A percentile compares a stretch with the other conserved stretches of the same genome.
These are phyloP conservation scores for Brenthis hecate DNA, from an alignment of 2,888 invertebrate species.

Conservation along the genomic window DNA sequence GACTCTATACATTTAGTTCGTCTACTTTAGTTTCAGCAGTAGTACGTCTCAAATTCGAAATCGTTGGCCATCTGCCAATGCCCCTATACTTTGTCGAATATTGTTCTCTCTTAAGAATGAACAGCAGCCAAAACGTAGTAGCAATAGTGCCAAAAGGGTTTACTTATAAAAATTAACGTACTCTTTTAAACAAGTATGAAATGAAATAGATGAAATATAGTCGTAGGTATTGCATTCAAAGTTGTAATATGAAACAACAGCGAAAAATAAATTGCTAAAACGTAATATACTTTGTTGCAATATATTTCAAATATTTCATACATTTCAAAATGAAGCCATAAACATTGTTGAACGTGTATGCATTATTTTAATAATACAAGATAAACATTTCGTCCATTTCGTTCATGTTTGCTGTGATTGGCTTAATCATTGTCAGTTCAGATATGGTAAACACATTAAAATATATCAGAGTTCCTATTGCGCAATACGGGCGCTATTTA, in stretches of 20 bases:
- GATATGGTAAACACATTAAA: no score
- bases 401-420: no score
- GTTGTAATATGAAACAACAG: slow-evolving; percentile 9
- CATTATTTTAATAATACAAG: no score
- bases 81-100: slow-evolving; percentile 49
- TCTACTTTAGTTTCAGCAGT: slow-evolving; percentile 37
- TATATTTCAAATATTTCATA: slow-evolving; percentile 6
- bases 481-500: no score
- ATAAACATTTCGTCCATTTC: no score
- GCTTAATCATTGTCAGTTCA: no score
- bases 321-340: background rate
- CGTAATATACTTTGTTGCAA: background rate
- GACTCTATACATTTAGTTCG: background rate
- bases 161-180: slow-evolving; percentile 37
- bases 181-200: background rate
- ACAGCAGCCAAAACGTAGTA: slow-evolving; percentile 45
- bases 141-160: slow-evolving; percentile 50
- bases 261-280: slow-evolving; percentile 16
- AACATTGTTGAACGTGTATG: background rate
- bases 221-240: background rate
- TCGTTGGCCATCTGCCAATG: slow-evolving; percentile 54
- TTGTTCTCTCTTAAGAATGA: slow-evolving; percentile 46
- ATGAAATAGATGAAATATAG: slow-evolving; percentile 15
- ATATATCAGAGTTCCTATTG: no score
- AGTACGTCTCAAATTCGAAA: slow-evolving; percentile 46